A percentile compares a stretch with the other conserved stretches of the same genome.
Conservation (phyloP, 1,140 invertebrate species). For the Saxidomus purpurata region DNA sequence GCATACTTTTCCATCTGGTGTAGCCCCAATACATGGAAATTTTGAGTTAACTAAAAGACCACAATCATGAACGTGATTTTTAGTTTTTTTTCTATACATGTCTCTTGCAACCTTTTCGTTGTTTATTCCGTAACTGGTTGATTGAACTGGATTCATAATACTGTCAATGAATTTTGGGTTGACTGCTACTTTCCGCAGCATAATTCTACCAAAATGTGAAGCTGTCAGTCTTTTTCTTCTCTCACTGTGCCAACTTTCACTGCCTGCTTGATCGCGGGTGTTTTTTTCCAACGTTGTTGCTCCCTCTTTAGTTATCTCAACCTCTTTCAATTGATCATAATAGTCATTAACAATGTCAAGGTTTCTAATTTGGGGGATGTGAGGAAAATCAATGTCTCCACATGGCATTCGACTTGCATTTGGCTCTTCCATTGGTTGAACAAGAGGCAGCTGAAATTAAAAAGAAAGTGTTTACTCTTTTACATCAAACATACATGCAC, state of each 20-base stretch:
- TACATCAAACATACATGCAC: no score
- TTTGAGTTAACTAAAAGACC: slow-evolving; percentile 58
- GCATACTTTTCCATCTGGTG: slow-evolving; percentile 68
- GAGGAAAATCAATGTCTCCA: neutral
- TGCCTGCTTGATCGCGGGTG: slow-evolving; percentile 31
- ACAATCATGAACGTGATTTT: slow-evolving; percentile 67
- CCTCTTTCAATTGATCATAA: neutral
- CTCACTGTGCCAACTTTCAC: neutral
- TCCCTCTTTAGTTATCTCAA: neutral
- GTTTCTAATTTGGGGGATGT: neutral
- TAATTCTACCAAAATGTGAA: slow-evolving; percentile 37
- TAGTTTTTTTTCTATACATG: slow-evolving; percentile 15
- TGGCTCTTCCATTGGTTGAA: neutral
- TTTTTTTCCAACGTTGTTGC: neutral
- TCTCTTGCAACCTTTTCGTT: slow-evolving; percentile 29
- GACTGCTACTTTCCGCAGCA: neutral
- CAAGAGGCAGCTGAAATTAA: slow-evolving; percentile 4
- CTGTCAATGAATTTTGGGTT: neutral
- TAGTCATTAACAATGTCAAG: neutral
- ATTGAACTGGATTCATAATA: neutral
- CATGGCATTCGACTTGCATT: neutral
- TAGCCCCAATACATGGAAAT: slow-evolving; percentile 63
- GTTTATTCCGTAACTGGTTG: neutral
- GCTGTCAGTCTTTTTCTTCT: slow-evolving; percentile 1
- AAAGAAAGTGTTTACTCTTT: neutral